Conservation (phyloP, 2,888 invertebrate genomes). For the Sinopyrophorus schimmeli region DNA sequence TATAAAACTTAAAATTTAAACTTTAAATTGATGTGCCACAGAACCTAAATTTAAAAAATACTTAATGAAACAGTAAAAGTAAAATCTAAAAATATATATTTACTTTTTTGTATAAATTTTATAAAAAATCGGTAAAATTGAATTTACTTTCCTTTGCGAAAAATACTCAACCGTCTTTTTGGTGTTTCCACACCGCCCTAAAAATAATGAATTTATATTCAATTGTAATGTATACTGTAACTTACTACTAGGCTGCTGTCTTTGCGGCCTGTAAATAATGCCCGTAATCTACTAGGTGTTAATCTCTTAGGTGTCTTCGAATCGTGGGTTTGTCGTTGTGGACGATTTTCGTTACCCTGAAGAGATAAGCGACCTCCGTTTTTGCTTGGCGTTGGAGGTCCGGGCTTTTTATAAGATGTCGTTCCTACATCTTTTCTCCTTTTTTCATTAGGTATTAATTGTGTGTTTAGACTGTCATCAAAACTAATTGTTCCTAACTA, state of each 20-base stretch:
- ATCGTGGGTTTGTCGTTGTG: constrained; percentile 59
- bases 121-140: too few species aligned
- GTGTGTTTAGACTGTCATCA: constrained; percentile 51
- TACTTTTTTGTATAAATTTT: too few species aligned
- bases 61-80: too few species aligned
- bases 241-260: constrained; percentile 47
- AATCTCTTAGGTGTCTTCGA: constrained; percentile 54
- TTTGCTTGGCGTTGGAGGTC: constrained; percentile 86
- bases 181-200: too few species aligned
- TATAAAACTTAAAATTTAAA: too few species aligned
- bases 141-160: too few species aligned
- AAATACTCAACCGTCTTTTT: too few species aligned
- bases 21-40: too few species aligned
- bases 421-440: constrained; percentile 65
- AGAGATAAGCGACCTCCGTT: constrained; percentile 72
- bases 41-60: too few species aligned
- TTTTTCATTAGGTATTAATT: constrained; percentile 54
- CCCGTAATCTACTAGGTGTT: constrained; percentile 67
- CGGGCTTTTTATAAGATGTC: constrained; percentile 81
- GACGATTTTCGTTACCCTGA: constrained; percentile 62
- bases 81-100: too few species aligned
- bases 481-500: constrained; percentile 49
- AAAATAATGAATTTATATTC: too few species aligned
- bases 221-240: too few species aligned
- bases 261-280: constrained; percentile 60